Evolutionary conservation across 2,888 invertebrate genomes (phyloP), one percentile per base, ranked within the genome.

Genomic region (Noctuana brunneofusca): DNA sequence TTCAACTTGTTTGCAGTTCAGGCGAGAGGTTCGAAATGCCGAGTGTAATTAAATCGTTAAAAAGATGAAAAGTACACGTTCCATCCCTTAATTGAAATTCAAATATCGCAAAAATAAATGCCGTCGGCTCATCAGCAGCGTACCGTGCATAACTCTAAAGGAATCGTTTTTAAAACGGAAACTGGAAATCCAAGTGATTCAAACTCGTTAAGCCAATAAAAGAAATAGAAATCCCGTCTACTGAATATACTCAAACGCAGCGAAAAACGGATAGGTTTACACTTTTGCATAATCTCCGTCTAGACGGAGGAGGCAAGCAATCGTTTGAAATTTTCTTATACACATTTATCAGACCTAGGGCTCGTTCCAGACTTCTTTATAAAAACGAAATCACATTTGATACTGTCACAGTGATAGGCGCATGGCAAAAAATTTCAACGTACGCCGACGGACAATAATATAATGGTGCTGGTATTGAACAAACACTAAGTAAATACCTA

Each of bases 231-330:
- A 70, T 68, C 66, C 60, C 63, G 64, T 66, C 65, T 63, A 64
- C 62, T 62, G 63, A 63, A 65, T 68, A 71, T 66, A 69, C 68
- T 65, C 67, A 69, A 69, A 68, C 66, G 67, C 64, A 68, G 68
- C 55, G 78, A 79, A 84, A 82, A 84, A 81, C 74, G 81, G 81
- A 82, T 79, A 80, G 79, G 78, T 78, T 83, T 81, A 81, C 80
- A 83, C 79, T 85, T 87, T 86, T 81, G 78, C 85, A 83, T 89
- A 88, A 89, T 88, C 87, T 87, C 84, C 73, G 89, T 89, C 89
- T 90, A 89, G 89, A 89, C 89, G 84, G 83, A 83, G 85, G 82
- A 83, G 85, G 82, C 81, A 81, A 81, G 75, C 76, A 81, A 76
- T 75, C 71, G 69, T 60, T 66, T 65, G 57, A 63, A 68, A 74